Evolutionary conservation across 2,797 vertebrate genomes (phyloP), one percentile per base, ranked within the genome.

Genomic region (Ctenopoma multispine): DNA sequence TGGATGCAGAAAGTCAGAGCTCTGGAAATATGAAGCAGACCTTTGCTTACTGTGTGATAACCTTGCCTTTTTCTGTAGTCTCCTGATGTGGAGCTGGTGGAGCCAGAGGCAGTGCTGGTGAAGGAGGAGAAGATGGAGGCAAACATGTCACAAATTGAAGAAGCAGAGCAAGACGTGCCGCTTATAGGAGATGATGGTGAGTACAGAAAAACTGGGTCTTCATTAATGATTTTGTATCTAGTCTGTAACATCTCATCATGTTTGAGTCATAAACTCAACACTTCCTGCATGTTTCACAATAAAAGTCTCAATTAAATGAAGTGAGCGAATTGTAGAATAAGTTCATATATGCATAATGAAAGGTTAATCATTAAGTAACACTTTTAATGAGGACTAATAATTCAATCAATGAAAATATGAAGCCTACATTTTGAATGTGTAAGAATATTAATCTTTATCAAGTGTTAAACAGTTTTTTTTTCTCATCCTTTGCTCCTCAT

Each of bases 71-170:
- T 68, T 70, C 12, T 81, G 4, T 62, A 94, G 94, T 88, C 84
- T 69, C 84, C 86, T 63, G 92, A 91, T 57, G 78, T 90, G 49
- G 74, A 87, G 63, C 64, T 93, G 72, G 77, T 92, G 68, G 90
- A 88, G 66, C 62, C 83, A 0, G 85, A 91, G 10, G 55, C 48
- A 0, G 36, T 89, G 17, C 68, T 90, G 48, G 91, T 94, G 40
- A 94, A 94, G 76, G 87, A 92, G 59, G 93, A 94, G 84, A 88
- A 75, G 51, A 38, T 89, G 60, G 91, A 92, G 27, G 65, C 82
- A 5, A 63, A 86, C 27, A 61, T 80, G 63, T 17, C 63, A 0
- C 44, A 1, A 4, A 21, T 18, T 9, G 74, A 72, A 50, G 87
- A 87, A n/a, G 41, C 11, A 0, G 63, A 75, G 56, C 82, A 80